A percentile compares a stretch with the other conserved stretches of the same genome.
These are phyloP conservation scores for Oreochromis aureus DNA, from an alignment of 2,113 vertebrate genomes.

Conservation along the genomic window DNA sequence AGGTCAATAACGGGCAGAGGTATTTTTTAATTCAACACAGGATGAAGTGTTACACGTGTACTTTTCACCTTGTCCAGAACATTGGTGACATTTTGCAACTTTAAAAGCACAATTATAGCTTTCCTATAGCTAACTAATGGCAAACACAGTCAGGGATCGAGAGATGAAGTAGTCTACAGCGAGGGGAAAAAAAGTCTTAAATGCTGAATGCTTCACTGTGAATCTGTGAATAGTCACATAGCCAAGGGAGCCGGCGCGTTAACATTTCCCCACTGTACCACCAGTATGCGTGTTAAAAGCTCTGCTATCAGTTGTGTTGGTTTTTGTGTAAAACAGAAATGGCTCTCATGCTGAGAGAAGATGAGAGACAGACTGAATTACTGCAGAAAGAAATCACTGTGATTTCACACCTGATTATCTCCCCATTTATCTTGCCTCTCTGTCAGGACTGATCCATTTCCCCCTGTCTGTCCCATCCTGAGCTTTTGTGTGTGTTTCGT, in stretches of 20 bases:
- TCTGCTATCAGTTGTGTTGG: neutral
- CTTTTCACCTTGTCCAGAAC: neutral
- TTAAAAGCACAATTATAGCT: neutral
- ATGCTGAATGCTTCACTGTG: neutral
- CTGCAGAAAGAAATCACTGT: neutral
- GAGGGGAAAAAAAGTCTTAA: neutral
- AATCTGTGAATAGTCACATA: neutral
- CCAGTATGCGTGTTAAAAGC: neutral
- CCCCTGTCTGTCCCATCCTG: neutral
- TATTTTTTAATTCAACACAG: neutral
- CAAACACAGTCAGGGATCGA: neutral
- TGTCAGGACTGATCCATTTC: slow-evolving; percentile 7
- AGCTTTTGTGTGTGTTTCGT: neutral
- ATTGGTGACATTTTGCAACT: neutral
- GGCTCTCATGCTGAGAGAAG: neutral
- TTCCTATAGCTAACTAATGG: slow-evolving; percentile 7
- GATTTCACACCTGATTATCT: slow-evolving; percentile 47
- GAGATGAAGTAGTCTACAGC: neutral
- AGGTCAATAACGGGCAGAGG: neutral
- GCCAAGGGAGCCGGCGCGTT: neutral
- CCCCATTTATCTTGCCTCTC: neutral
- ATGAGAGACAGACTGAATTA: neutral
- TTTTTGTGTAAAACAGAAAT: slow-evolving; percentile 14
- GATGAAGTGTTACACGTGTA: neutral
- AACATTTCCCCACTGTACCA: neutral